Base-by-base conservation (phyloP, 2,888 invertebrate species). In the Drosophila koepferae region DNA sequence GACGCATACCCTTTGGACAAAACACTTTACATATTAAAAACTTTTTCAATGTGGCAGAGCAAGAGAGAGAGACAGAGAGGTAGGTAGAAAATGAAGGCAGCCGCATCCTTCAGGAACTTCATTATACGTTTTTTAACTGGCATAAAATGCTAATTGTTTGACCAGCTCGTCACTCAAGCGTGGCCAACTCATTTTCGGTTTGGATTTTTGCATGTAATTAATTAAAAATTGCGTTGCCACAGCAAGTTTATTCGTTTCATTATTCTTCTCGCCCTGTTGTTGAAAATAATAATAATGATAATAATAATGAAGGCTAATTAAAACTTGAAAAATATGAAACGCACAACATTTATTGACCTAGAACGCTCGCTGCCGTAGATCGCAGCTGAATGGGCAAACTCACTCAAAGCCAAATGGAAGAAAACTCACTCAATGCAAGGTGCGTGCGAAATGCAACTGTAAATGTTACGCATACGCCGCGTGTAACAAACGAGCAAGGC, bases 391-490 rank as follows among this genome's bases (percentile, higher is more conserved):
- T 3, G 14, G 14, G 6, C 3, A 23, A 69, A 63, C 63, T 70
- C 75, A 72, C 86, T 81, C 86, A 77, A 64, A 44, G 16, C 2
- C 3, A 23, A 23, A 23, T 23, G 23, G 3, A 4, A 23, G 23
- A 23, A 28, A 28, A 28, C 28, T 28, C 28, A 28, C 34, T 34
- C 9, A 9, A 34, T 9, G 14, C 31, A 55, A 72, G 67, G 67
- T 78, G 77, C 80, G 78, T 80, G 65, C 41, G 43, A 73, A 77
- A 59, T 87, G 81, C 76, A 89, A 70, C 55, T 73, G 81, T 65
- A 76, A 89, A 87, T 86, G 80, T 86, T 88, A 87, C 88, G 90
- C 86, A 89, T 87, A 87, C 86, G 88, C 83, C 80, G 78, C 88
- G 56, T 85, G 81, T 51, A 75, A 67, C 77, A 54, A 65, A 70